Evolutionary conservation across 2,888 invertebrate genomes (phyloP), one percentile per base, ranked within the genome.

Genomic region (Carpatolechia fugitivella): DNA sequence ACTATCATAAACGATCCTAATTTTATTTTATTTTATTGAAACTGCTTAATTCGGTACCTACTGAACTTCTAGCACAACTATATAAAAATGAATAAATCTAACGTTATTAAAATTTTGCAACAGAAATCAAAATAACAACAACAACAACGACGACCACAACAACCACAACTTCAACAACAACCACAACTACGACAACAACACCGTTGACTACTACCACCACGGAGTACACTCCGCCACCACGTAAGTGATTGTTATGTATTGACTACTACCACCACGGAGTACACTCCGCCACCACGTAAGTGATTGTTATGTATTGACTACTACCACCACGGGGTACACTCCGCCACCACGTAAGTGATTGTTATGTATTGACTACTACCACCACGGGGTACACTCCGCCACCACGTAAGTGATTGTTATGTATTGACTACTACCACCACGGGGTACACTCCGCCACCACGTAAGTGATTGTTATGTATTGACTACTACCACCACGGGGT

Each of bases 71-170:
- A n/a, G n/a, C n/a, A n/a, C n/a, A n/a, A n/a, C n/a, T n/a, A n/a
- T n/a, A n/a, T n/a, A n/a, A n/a, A n/a, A n/a, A n/a, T n/a, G n/a
- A n/a, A n/a, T n/a, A n/a, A n/a, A n/a, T n/a, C n/a, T n/a, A n/a
- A n/a, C n/a, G n/a, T n/a, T n/a, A n/a, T n/a, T 16, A 8, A 2
- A 4, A 8, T 16, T 61, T 62, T 55, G 8, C 51, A 48, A 53
- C 75, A 90, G 90, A 90, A 82, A 89, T 90, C 18, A 90, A 88
- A 76, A 80, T 87, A 49, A 89, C 84, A 0, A 81, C 85, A 31
- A 85, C 86, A 7, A 84, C 87, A 1, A 84, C 90, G 0, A 82
- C 85, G 0, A 85, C 84, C 0, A 88, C 88, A 0, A 85, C 88
- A 0, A 84, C 82, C 0, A 88, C 89, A 0, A 85, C 86, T 0